These are phyloP conservation scores for Trachelus troglodyta DNA, from an alignment of 2,888 invertebrate genomes.

Conservation along the genomic window DNA sequence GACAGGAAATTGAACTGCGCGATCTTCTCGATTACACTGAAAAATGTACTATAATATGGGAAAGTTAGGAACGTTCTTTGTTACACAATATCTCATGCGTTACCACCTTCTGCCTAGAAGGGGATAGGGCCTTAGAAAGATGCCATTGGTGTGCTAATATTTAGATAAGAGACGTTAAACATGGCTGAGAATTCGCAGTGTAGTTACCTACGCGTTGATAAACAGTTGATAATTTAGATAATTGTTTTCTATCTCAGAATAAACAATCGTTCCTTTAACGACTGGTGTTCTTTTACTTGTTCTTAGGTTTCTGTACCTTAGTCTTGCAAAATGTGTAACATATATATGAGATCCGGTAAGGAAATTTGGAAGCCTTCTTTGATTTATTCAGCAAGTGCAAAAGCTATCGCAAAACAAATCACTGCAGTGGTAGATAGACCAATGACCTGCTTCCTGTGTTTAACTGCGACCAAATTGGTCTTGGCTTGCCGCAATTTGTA, in stretches of 20 bases:
- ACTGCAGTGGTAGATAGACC: slow-evolving; percentile 43
- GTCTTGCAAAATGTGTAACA: neutral
- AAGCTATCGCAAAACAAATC: slow-evolving; percentile 34
- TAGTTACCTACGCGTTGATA: neutral
- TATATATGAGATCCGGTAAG: neutral
- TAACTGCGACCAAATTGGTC: slow-evolving; percentile 40
- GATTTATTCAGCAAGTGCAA: slow-evolving; percentile 9
- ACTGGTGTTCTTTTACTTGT: neutral
- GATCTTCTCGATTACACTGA: neutral
- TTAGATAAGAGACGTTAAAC: neutral
- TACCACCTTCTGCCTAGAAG: neutral
- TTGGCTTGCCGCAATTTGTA: slow-evolving; percentile 45
- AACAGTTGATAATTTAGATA: neutral
- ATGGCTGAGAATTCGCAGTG: neutral
- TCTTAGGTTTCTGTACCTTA: neutral
- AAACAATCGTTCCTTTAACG: neutral
- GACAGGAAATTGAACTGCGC: neutral
- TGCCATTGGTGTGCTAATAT: neutral
- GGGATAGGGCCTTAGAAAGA: neutral
- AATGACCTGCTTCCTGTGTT: slow-evolving; percentile 54
- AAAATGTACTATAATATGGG: neutral
- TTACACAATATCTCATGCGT: neutral
- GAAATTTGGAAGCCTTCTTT: neutral
- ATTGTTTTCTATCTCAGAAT: neutral
- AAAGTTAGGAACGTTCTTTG: neutral